Conservation (phyloP, 2,113 vertebrate species). For the Oostethus manadensis region DNA sequence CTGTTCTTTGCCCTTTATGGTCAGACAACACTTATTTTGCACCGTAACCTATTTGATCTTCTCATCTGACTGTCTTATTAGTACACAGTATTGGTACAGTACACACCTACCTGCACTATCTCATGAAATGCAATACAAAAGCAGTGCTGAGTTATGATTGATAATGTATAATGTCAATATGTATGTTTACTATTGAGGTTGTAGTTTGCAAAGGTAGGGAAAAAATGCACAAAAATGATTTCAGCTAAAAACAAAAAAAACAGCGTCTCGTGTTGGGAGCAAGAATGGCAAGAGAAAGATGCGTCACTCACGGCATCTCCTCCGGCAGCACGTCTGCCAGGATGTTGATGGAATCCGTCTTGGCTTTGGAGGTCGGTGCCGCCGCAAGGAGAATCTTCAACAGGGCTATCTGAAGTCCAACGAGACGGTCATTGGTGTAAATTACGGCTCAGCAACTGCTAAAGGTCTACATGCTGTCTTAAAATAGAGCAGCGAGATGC, state of each 20-base stretch:
- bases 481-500: not conserved
- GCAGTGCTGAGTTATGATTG: too few species aligned
- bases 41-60: too few species aligned
- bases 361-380: conserved; percentile 97
- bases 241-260: not conserved
- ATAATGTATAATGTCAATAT: too few species aligned
- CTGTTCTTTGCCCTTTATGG: not conserved
- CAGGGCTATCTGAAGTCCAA: conserved; percentile 81
- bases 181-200: too few species aligned
- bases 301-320: conserved; percentile 94
- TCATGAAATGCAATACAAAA: too few species aligned
- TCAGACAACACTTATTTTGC: too few species aligned
- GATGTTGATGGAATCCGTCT: conserved; percentile 98
- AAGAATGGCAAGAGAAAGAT: not conserved
- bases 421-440: not conserved
- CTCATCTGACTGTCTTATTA: too few species aligned
- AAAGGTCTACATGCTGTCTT: not conserved
- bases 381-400: conserved; percentile 95
- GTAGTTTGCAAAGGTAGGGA: too few species aligned
- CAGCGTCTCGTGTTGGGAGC: not conserved
- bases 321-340: conserved; percentile 92
- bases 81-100: too few species aligned
- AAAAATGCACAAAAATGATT: not conserved
- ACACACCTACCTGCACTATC: too few species aligned
- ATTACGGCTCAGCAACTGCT: not conserved